Percentiles rank a stretch among this genome's conserved stretches.
phyloP scores from a whole-genome alignment of 2,888 invertebrate species.

The Caradrina clavipalpis region DNA sequence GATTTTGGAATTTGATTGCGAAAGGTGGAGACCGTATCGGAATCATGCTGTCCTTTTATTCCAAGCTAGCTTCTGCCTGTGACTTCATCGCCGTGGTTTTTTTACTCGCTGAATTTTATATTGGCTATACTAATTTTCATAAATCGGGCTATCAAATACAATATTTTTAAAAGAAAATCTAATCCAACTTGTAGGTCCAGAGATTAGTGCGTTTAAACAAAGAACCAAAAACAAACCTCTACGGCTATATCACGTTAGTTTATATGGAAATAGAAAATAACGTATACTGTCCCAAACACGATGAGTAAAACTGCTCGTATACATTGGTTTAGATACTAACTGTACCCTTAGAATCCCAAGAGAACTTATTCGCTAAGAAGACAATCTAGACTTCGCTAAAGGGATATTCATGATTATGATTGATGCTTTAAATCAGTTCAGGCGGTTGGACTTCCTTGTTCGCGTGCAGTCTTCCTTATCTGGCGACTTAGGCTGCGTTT shows the following conservation, averaged over 20 bases:
- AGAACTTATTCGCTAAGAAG: neutral
- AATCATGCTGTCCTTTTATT: neutral
- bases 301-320: neutral
- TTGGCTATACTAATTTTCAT: too few relatives aligned
- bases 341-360: neutral
- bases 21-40: conserved; percentile 1
- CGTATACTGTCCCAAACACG: neutral
- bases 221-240: too few relatives aligned
- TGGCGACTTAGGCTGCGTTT: conserved; percentile 1
- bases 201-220: too few relatives aligned
- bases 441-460: conserved; percentile 33
- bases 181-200: too few relatives aligned
- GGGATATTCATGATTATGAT: conserved; percentile 33
- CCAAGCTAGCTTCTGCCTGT: too few relatives aligned
- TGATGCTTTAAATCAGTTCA: conserved; percentile 25
- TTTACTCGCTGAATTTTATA: too few relatives aligned
- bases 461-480: neutral
- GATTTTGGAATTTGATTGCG: conserved; percentile 36
- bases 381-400: neutral
- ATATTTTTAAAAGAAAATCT: too few relatives aligned
- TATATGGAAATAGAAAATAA: neutral
- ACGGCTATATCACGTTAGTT: neutral
- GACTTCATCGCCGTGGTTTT: too few relatives aligned
- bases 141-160: too few relatives aligned
- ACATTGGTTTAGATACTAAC: too few relatives aligned